phyloP scores from a whole-genome alignment of 1,140 invertebrate species.

The Saccostrea cuccullata region DNA sequence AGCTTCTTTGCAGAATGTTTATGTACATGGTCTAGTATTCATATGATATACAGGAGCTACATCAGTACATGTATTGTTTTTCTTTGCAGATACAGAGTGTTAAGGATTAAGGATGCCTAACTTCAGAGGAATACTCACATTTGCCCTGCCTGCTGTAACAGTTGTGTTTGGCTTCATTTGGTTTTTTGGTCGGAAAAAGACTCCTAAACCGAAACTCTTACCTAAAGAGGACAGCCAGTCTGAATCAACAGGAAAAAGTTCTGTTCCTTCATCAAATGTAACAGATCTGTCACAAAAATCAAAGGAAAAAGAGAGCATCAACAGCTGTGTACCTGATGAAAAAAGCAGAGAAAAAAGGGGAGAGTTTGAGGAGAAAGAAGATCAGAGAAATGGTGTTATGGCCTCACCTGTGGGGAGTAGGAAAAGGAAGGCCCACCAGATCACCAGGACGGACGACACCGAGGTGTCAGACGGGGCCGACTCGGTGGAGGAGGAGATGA shows the following conservation, averaged over 20 bases:
- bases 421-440: conserved; percentile 33
- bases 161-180: conserved; percentile 66
- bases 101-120: conserved; percentile 50
- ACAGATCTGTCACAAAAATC: not conserved
- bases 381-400: not conserved
- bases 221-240: not conserved
- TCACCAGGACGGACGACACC: not conserved
- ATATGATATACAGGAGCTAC: too few species aligned
- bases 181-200: conserved; percentile 61
- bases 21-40: too few species aligned
- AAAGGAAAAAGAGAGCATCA: not conserved
- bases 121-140: conserved; percentile 55
- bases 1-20: too few species aligned
- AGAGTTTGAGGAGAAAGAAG: not conserved
- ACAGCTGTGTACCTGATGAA: not conserved
- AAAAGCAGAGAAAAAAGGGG: not conserved
- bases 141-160: conserved; percentile 64
- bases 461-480: not conserved
- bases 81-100: too few species aligned
- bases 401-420: conserved; percentile 20
- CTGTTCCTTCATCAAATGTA: not conserved
- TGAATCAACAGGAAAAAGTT: not conserved
- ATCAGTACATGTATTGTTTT: too few species aligned
- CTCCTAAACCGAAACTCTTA: conserved; percentile 25
- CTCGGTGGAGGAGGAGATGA: conserved; percentile 31